Evolutionary conservation across 2,113 vertebrate species (phyloP), one percentile per base, ranked within the genome.

Genomic region (Catharus bicknelli): DNA sequence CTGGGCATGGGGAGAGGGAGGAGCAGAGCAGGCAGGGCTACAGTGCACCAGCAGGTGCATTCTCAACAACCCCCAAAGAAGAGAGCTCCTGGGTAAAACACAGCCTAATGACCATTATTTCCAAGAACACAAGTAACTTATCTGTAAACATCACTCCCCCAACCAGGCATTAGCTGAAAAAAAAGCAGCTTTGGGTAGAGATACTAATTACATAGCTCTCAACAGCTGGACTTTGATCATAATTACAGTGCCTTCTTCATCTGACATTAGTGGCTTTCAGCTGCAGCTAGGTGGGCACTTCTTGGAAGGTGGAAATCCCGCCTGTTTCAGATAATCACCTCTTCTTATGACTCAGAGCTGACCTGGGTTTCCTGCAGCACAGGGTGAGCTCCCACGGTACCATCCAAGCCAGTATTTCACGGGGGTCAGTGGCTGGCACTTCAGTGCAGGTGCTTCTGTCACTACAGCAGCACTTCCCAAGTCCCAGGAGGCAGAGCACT

Each of bases 201-300:
- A 90, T 58, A 36, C 59, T 97, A 96, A 97, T 97, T 96, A 91
- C 66, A 95, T 32, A 90, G 89, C 51, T 57, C 77, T 77, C 55
- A 94, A 93, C 92, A 83, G 55, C 59, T 84, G 70, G 88, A 95
- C 97, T 97, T 97, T 96, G 95, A 97, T 97, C 95, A 76, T 93
- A 96, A 95, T 94, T 97, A 92, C 91, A 86, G 91, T 64, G 87
- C 72, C 75, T 80, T 90, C 72, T 83, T 86, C 70, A 72, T 90
- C 85, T 77, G 61, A 42, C 54, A 47, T 95, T 78, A 92, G 94
- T 36, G 30, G 91, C 92, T 93, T 94, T 91, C 90, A 75, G 38
- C 86, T 90, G 72, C 64, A 90, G 74, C 27, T 84, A 80, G 90
- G 86, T 91, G 89, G 94, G 70, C 53, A 76, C 27, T 83, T 83